Evolutionary conservation across 2,888 invertebrate species (phyloP), one percentile per base, ranked within the genome.

Genomic region (Leucophenga montana): DNA sequence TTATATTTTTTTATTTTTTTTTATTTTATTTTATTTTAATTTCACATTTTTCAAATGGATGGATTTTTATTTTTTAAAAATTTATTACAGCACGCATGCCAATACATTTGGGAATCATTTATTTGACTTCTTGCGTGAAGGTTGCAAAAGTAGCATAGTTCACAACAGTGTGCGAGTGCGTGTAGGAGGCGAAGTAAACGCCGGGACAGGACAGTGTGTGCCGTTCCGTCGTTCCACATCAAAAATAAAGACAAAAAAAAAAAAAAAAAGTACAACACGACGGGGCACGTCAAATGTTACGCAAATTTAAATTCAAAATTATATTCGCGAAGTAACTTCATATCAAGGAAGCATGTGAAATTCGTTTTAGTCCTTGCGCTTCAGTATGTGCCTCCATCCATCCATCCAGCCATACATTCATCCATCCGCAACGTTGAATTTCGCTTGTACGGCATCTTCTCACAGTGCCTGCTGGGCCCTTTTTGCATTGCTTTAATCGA

Each of bases 401-500:
- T n/a, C n/a, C n/a, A n/a, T n/a, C n/a, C n/a, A n/a, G n/a, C n/a
- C n/a, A n/a, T n/a, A n/a, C n/a, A n/a, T n/a, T n/a, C n/a, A n/a
- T n/a, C n/a, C n/a, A n/a, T n/a, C n/a, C n/a, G n/a, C n/a, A n/a
- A n/a, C n/a, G n/a, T n/a, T n/a, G n/a, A n/a, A n/a, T n/a, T n/a
- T n/a, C n/a, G n/a, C n/a, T n/a, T n/a, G n/a, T n/a, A n/a, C n/a
- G n/a, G n/a, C n/a, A n/a, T n/a, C n/a, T n/a, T n/a, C n/a, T 48
- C 14, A 5, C 13, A 18, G 54, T 20, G 54, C 9, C 59, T 59
- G 27, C 31, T 59, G 33, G 20, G 16, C 59, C 16, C 59, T 33
- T 33, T 59, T 59, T 59, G 59, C 65, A 50, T 66, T 53, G 54
- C 22, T 46, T 57, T 67, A 57, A 82, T 82, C 78, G 82, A 83